A percentile compares a stretch with the other conserved stretches of the same genome.
phyloP scores from a whole-genome alignment of 2,797 vertebrate species.

The Ctenopoma kingsleyae region DNA sequence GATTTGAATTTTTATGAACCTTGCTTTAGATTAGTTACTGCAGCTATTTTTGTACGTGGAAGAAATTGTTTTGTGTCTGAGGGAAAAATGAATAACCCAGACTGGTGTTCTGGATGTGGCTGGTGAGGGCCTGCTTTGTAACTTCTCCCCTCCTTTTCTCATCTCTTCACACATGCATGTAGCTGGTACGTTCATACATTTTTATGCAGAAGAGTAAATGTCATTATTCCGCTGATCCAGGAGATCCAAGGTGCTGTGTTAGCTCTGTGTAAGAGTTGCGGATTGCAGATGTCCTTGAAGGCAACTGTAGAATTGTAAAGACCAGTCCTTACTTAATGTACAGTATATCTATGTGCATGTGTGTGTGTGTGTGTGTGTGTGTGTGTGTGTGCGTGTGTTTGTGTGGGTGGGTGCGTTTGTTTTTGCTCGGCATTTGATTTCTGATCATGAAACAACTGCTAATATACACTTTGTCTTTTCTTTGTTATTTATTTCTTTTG shows the following conservation, averaged over 20 bases:
- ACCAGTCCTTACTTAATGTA: conserved; percentile 15
- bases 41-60: not conserved
- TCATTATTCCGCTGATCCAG: conserved; percentile 40
- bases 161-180: conserved; percentile 15
- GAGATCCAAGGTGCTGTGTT: conserved; percentile 40
- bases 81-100: conserved; percentile 3
- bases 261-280: conserved; percentile 39
- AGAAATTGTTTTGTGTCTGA: conserved; percentile 10
- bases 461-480: conserved; percentile 42
- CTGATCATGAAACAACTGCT: conserved; percentile 35
- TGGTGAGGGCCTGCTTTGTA: conserved; percentile 25
- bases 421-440: conserved; percentile 17
- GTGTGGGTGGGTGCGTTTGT: conserved; percentile 20
- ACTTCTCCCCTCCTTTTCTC: conserved; percentile 24
- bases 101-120: conserved; percentile 31
- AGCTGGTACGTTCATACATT: conserved; percentile 11
- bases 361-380: conserved; percentile 34
- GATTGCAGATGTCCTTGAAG: conserved; percentile 30
- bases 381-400: conserved; percentile 29
- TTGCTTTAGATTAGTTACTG: not conserved
- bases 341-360: not conserved
- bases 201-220: conserved; percentile 26
- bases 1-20: too few species aligned
- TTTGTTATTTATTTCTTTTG: conserved; percentile 48
- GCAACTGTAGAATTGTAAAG: not conserved